These are phyloP conservation scores for Craniophora ligustri DNA, from an alignment of 2,888 invertebrate species.

Conservation along the genomic window DNA sequence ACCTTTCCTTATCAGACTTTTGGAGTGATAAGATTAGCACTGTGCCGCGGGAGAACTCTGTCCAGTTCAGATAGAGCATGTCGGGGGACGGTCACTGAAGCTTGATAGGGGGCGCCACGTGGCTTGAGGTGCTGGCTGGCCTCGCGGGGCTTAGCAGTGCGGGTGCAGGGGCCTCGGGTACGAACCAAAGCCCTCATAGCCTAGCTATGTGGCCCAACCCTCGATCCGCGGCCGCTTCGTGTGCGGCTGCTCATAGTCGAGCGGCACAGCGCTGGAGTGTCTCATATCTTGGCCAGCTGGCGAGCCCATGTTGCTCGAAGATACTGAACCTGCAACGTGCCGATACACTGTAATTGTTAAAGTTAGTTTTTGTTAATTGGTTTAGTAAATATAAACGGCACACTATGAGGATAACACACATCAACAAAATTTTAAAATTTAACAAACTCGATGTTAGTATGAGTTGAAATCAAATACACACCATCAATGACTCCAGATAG, in stretches of 20 bases:
- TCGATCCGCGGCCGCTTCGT: constrained; percentile 96
- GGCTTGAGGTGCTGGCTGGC: constrained; percentile 52
- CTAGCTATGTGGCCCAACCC: constrained; percentile 96
- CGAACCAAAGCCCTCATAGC: constrained; percentile 84
- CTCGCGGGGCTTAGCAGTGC: constrained; percentile 80
- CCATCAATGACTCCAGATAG: constrained; percentile 84
- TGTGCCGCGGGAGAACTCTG: constrained; percentile 55
- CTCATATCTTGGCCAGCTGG: constrained; percentile 89
- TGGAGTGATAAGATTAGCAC: constrained; percentile 61
- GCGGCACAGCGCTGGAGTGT: constrained; percentile 76
- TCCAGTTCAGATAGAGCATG: constrained; percentile 59
- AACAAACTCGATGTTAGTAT: not conserved
- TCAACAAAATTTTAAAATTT: not conserved
- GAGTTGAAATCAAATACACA: constrained; percentile 51
- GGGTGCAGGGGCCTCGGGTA: constrained; percentile 86
- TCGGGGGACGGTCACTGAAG: constrained; percentile 63
- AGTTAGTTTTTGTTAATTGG: constrained; percentile 45
- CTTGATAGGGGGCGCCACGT: constrained; percentile 64
- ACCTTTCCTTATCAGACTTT: constrained; percentile 74
- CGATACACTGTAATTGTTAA: constrained; percentile 57
- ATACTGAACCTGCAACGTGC: constrained; percentile 91
- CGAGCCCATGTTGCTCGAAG: constrained; percentile 94
- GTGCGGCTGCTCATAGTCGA: constrained; percentile 89
- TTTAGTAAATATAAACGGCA: not conserved
- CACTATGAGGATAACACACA: not conserved